Base-by-base conservation (phyloP, 2,113 vertebrate species). In the Cheirogaleus medius region DNA sequence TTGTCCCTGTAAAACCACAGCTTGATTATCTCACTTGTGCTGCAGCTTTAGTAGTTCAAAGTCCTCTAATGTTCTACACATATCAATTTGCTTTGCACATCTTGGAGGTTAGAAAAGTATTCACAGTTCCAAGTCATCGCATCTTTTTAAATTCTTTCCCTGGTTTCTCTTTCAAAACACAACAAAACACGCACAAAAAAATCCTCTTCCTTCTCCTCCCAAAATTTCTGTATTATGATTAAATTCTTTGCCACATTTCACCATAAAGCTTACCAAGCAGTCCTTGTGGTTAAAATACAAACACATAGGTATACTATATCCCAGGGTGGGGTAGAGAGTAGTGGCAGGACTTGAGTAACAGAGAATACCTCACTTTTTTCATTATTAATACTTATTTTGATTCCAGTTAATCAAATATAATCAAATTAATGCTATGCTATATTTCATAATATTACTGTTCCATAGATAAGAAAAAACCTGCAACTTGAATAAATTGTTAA, bases 81-180 rank as follows among this genome's bases (percentile, higher is more conserved):
- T 63, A 76, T 32, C 60, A 20, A 1, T 78, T 93, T 86, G 29
- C 39, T 78, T 23, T 78, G 60, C 15, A 77, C 1, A 81, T 68
- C 32, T 39, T 49, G 1, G 6, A 23, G 17, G 15, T 29, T 64
- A 90, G 80, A 69, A 80, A 71, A 87, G 94, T 71, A 85, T 64
- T 86, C 76, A 82, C 29, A 76, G 42, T 49, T 95, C 14, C 34
- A 12, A 25, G 49, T 34, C 71, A 85, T 63, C 63, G 11, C 17
- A 47, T 85, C 44, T 6, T 96, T 94, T 64, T 49, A 4, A 88
- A 93, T 69, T 49, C 14, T 81, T 91, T 85, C 14, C 11, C 21
- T 86, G 11, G 3, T 76, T 95, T 71, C 15, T 60, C 27, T 92
- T 83, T 96, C 56, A 71, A 94, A 37, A 80, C 6, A 92, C 74